Base-by-base conservation (phyloP, 2,888 invertebrate species). In the Microchrysa polita region DNA sequence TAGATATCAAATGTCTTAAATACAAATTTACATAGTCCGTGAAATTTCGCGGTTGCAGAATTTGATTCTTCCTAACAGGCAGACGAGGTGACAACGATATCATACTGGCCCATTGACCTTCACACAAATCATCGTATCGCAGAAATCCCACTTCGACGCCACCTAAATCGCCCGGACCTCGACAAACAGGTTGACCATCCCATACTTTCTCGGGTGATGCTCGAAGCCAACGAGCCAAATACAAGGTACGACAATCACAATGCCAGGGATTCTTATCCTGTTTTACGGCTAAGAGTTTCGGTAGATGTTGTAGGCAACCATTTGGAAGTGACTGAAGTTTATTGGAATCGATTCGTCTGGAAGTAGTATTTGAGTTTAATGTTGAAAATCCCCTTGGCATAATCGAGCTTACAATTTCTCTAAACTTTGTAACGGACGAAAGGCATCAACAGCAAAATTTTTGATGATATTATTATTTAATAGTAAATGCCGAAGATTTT, bases 101-200 rank as follows among this genome's bases (percentile, higher is more conserved):
- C 90, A 91, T 90, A 77, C 91, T 91, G 23, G 90, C 90, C 91
- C 91, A 92, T 78, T 91, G 90, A 0, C 91, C 91, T 74, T 90
- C 89, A 79, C 92, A 92, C 7, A 92, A 86, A 78, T 90, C 89
- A 78, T 90, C 88, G 77, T 91, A 91, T 16, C 87, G 85, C 79
- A 88, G 81, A 57, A 86, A 81, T 23, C 86, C 85, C 40, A 88
- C 85, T 61, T 84, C 83, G 69, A 83, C 83, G 1, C 88, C 88
- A 23, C 86, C 87, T 12, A 88, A 81, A 77, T 86, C 85, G 0
- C 86, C 86, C 0, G 88, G 88, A 1, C 87, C 88, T 0, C 87
- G 83, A 75, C 88, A 88, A 78, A 86, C 85, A 1, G 87, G 87
- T 52, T 84, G 85, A 4, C 86, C 85, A 77, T 87, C 88, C 86